phyloP scores from a whole-genome alignment of 23 tunicate species.

The Styela plicata region DNA sequence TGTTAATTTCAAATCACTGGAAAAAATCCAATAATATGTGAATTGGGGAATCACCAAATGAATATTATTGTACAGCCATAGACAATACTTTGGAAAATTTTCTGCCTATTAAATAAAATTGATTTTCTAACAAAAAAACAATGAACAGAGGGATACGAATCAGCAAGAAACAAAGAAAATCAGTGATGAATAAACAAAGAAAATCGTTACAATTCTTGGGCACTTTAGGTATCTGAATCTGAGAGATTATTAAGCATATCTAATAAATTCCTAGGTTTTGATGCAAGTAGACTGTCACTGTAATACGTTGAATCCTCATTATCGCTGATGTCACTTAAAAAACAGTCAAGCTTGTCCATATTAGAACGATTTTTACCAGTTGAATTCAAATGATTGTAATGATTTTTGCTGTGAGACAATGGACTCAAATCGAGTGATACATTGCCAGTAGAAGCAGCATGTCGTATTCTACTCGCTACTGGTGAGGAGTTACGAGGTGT shows the following conservation, averaged over 20 bases:
- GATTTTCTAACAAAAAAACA: too few species aligned
- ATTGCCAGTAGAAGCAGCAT: background rate
- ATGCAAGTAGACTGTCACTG: slow-evolving; percentile 29
- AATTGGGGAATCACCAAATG: too few species aligned
- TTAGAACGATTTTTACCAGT: background rate
- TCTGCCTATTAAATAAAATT: too few species aligned
- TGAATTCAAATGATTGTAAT: background rate
- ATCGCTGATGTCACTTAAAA: slow-evolving; percentile 41
- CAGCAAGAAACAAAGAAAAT: too few species aligned
- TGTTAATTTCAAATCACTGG: too few species aligned
- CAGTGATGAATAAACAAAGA: too few species aligned
- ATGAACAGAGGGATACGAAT: too few species aligned
- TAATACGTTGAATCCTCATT: slow-evolving; percentile 8
- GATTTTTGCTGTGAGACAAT: slow-evolving; percentile 24
- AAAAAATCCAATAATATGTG: too few species aligned
- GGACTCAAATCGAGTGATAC: slow-evolving; percentile 67
- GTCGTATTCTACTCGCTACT: slow-evolving; percentile 19
- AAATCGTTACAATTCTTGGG: background rate
- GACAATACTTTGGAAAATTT: too few species aligned
- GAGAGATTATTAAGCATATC: slow-evolving; percentile 70
- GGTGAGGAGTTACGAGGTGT: slow-evolving; percentile 78
- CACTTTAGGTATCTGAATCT: slow-evolving; percentile 33
- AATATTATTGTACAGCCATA: too few species aligned
- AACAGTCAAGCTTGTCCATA: slow-evolving; percentile 34
- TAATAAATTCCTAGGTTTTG: slow-evolving; percentile 60